Evolutionary conservation across 2,797 vertebrate species (phyloP).

Genomic region (Moxostoma hubbsi): DNA sequence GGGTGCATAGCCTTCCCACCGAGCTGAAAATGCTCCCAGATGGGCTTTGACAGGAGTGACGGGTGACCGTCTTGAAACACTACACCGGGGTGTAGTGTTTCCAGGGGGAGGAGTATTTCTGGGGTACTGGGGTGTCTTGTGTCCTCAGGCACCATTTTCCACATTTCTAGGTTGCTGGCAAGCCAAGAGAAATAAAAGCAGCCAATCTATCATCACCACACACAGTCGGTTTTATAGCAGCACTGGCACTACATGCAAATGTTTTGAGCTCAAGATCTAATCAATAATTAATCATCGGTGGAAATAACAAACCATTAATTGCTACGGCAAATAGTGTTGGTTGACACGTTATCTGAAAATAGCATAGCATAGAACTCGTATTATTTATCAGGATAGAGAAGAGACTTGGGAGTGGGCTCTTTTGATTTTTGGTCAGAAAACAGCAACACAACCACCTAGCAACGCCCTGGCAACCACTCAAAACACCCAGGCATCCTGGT

Average conservation of each 20-base stretch:
- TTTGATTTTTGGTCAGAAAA: no score
- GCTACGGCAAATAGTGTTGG: not conserved
- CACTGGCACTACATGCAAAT: not conserved
- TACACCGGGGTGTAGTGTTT: slow-evolving; percentile 26
- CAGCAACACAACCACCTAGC: no score
- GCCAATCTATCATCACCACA: not conserved
- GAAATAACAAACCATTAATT: not conserved
- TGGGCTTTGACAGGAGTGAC: slow-evolving; percentile 41
- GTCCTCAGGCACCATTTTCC: slow-evolving; percentile 35
- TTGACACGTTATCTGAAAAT: not conserved
- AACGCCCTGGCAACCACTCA: no score
- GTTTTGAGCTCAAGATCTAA: slow-evolving; percentile 9
- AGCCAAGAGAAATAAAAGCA: slow-evolving; percentile 19
- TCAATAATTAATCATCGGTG: slow-evolving; percentile 8
- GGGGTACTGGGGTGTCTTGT: not conserved
- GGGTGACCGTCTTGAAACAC: slow-evolving; percentile 7
- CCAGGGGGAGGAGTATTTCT: slow-evolving; percentile 22
- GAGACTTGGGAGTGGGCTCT: no score
- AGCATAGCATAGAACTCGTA: not conserved
- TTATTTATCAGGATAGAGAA: no score
- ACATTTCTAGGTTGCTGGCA: slow-evolving; percentile 6
- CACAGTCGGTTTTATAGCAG: not conserved
- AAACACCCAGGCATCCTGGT: no score
- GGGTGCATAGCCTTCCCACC: slow-evolving; percentile 18
- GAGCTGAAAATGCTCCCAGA: slow-evolving; percentile 40